Conservation (phyloP, 2,797 vertebrate species). For the Morus bassanus region DNA sequence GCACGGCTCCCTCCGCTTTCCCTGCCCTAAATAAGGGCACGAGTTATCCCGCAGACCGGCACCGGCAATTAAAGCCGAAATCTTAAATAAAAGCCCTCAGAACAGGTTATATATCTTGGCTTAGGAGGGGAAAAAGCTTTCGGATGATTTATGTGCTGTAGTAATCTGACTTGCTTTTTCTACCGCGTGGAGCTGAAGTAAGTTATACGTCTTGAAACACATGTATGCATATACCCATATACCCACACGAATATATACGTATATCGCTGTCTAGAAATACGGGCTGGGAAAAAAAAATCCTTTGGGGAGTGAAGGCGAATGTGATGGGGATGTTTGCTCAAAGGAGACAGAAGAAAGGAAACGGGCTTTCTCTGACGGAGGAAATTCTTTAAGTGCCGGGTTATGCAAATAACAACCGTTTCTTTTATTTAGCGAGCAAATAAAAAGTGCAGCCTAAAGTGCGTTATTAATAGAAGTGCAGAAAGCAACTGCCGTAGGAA, state of each 20-base stretch:
- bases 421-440: background rate
- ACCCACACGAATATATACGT: background rate
- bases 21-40: background rate
- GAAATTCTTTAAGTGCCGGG: background rate
- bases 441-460: background rate
- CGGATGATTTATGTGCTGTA: background rate
- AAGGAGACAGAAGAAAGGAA: slow-evolving; percentile 12
- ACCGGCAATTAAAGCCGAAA: background rate
- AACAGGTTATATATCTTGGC: background rate
- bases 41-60: background rate
- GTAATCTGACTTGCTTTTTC: slow-evolving; percentile 28
- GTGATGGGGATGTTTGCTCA: background rate
- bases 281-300: background rate
- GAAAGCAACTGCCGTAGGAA: background rate
- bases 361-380: slow-evolving; percentile 2
- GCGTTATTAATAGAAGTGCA: background rate
- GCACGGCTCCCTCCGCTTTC: background rate
- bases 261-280: background rate
- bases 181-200: background rate
- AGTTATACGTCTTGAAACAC: background rate
- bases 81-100: background rate
- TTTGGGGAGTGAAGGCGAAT: background rate
- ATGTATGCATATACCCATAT: background rate
- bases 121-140: background rate
- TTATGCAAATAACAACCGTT: slow-evolving; percentile 10